Conservation (phyloP, 2,113 vertebrate species). For the Pseudorhombus dupliciocellatus region DNA sequence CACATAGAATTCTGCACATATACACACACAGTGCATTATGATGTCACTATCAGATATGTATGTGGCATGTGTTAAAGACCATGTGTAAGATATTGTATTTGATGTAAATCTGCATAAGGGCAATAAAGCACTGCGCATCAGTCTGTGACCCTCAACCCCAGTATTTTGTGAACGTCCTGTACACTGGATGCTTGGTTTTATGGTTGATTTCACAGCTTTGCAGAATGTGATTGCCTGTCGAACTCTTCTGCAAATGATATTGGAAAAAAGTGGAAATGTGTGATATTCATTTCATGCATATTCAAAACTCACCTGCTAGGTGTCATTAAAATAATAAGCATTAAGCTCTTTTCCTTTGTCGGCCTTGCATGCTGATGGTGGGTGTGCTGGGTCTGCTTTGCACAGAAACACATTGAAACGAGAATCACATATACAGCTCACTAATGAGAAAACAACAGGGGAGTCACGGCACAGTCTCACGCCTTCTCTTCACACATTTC, state of each 20-base stretch:
- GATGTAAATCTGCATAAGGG: too few species aligned
- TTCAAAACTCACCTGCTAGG: conserved; percentile 74
- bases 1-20: neutral
- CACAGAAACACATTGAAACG: conserved; percentile 69
- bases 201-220: conserved; percentile 54
- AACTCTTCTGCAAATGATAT: conserved; percentile 56
- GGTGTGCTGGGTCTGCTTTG: conserved; percentile 33
- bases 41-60: too few species aligned
- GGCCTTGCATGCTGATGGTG: conserved; percentile 66
- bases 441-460: conserved; percentile 78
- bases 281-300: conserved; percentile 71
- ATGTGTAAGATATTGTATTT: too few species aligned
- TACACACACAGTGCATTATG: neutral
- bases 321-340: conserved; percentile 73
- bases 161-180: conserved; percentile 8
- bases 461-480: conserved; percentile 58
- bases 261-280: conserved; percentile 60
- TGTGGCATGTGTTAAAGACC: too few species aligned
- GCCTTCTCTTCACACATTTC: conserved; percentile 66
- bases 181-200: conserved; percentile 14
- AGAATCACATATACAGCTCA: conserved; percentile 64
- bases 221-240: conserved; percentile 38
- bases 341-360: conserved; percentile 60
- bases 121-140: too few species aligned
- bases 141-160: conserved; percentile 7